Evolutionary conservation across 1,140 invertebrate species (phyloP).

Genomic region (Drosophila ohnishii): DNA sequence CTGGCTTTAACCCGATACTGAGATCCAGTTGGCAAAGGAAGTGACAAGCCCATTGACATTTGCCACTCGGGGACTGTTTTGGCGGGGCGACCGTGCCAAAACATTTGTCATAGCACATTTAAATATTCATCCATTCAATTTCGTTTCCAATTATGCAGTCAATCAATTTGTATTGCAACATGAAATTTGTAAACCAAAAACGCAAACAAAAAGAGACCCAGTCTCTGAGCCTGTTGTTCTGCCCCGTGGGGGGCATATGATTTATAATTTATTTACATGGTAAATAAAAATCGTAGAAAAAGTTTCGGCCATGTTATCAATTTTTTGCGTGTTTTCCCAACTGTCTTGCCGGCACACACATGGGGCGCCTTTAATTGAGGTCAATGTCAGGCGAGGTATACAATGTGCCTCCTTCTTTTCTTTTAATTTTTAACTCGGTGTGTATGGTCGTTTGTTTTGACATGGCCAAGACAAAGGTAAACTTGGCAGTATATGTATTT

Average conservation of each 20-base stretch:
- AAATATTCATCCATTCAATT: slow-evolving; percentile 62
- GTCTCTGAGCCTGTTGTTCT: slow-evolving; percentile 18
- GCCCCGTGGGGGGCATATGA: slow-evolving; percentile 31
- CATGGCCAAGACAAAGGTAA: slow-evolving; percentile 33
- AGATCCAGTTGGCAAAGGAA: slow-evolving; percentile 31
- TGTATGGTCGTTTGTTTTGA: slow-evolving; percentile 15
- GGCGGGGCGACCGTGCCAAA: slow-evolving; percentile 34
- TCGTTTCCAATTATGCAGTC: slow-evolving; percentile 50
- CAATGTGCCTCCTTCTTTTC: slow-evolving; percentile 6
- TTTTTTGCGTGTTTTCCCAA: slow-evolving; percentile 43
- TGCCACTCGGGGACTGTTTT: slow-evolving; percentile 19
- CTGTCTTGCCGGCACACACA: slow-evolving; percentile 38
- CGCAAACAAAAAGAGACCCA: slow-evolving; percentile 20
- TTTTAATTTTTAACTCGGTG: slow-evolving; percentile 4
- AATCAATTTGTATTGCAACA: slow-evolving; percentile 42
- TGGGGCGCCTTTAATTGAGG: slow-evolving; percentile 50
- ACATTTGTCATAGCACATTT: slow-evolving; percentile 63
- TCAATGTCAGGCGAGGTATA: slow-evolving; percentile 59
- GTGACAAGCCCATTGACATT: slow-evolving; percentile 65
- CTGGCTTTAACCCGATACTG: slow-evolving; percentile 10
- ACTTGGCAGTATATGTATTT: slow-evolving; percentile 19
- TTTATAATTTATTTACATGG: slow-evolving; percentile 61
- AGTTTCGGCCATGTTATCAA: slow-evolving; percentile 46
- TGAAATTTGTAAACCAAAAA: slow-evolving; percentile 29
- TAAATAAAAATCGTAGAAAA: slow-evolving; percentile 31